Conservation (phyloP, 2,888 invertebrate species). For the Drosophila imparisetae region DNA sequence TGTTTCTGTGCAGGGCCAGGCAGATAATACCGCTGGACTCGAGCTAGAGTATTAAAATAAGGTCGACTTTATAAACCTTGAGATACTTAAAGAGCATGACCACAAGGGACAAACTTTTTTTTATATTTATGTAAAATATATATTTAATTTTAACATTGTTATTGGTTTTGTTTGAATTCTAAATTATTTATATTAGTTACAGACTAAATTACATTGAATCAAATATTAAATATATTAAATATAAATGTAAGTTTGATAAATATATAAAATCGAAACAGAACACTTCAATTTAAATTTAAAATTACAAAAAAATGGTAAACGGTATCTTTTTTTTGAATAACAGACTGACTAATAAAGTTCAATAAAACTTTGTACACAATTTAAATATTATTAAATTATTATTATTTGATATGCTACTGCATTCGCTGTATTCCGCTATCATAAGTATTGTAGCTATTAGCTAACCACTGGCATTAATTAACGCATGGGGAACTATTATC, state of each 20-base stretch:
- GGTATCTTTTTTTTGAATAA: not conserved
- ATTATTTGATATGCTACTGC: not conserved
- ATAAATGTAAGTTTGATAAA: not conserved
- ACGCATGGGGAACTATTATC: too few species aligned
- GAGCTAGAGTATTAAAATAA: slow-evolving; percentile 2
- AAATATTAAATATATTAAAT: not conserved
- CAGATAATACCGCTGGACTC: slow-evolving; percentile 2
- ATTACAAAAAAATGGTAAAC: accelerated
- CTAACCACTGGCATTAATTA: too few species aligned
- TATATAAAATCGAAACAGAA: not conserved
- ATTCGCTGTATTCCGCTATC: not conserved
- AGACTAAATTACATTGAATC: not conserved
- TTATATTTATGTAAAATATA: not conserved
- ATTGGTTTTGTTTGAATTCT: not conserved
- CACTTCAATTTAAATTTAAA: not conserved
- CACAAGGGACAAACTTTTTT: not conserved
- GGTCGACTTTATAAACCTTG: not conserved
- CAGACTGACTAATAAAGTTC: not conserved
- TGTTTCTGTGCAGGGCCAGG: slow-evolving; percentile 2
- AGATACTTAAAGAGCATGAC: not conserved
- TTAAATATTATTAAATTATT: not conserved
- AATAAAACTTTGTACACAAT: not conserved
- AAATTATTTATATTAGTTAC: not conserved
- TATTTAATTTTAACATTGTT: not conserved
- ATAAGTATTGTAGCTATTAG: not conserved